Evolutionary conservation across 2,888 invertebrate species (phyloP).

Genomic region (Lasioglossum calceatum): DNA sequence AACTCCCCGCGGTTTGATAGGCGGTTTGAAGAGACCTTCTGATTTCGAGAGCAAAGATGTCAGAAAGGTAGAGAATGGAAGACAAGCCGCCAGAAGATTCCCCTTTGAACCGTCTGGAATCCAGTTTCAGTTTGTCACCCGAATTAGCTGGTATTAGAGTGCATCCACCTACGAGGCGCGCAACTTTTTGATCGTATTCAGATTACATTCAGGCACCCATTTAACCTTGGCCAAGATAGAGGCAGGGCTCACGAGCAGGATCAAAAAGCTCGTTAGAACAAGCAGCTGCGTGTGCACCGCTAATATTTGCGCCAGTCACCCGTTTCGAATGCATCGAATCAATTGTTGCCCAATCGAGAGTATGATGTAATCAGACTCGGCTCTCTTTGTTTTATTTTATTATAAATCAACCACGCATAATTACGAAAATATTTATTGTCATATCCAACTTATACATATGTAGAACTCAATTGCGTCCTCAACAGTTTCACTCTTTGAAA

Average conservation of each 20-base stretch:
- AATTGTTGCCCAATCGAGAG: slow-evolving; percentile 7
- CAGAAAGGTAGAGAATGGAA: neutral
- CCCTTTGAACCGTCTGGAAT: slow-evolving; percentile 37
- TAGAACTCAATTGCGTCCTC: no score
- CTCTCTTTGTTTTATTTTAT: neutral
- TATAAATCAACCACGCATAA: neutral
- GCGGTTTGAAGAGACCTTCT: neutral
- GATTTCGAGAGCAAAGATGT: neutral
- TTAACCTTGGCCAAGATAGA: slow-evolving; percentile 52
- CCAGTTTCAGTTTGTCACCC: slow-evolving; percentile 64
- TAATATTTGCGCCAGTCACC: slow-evolving; percentile 42
- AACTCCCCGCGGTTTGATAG: neutral
- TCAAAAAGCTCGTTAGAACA: slow-evolving; percentile 66
- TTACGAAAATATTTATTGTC: neutral
- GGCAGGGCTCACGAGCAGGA: slow-evolving; percentile 45
- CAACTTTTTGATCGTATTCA: slow-evolving; percentile 74
- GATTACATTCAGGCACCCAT: slow-evolving; percentile 74
- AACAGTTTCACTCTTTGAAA: neutral
- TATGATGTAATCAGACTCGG: neutral
- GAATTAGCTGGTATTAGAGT: slow-evolving; percentile 78
- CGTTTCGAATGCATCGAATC: slow-evolving; percentile 7
- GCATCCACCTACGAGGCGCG: slow-evolving; percentile 78
- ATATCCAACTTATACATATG: neutral
- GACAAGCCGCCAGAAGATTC: neutral
- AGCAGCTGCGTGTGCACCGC: slow-evolving; percentile 68